A percentile compares a stretch with the other conserved stretches of the same genome.
These are phyloP conservation scores for Bambusicola thoracicus DNA, from an alignment of 2,113 vertebrate genomes.

Conservation along the genomic window DNA sequence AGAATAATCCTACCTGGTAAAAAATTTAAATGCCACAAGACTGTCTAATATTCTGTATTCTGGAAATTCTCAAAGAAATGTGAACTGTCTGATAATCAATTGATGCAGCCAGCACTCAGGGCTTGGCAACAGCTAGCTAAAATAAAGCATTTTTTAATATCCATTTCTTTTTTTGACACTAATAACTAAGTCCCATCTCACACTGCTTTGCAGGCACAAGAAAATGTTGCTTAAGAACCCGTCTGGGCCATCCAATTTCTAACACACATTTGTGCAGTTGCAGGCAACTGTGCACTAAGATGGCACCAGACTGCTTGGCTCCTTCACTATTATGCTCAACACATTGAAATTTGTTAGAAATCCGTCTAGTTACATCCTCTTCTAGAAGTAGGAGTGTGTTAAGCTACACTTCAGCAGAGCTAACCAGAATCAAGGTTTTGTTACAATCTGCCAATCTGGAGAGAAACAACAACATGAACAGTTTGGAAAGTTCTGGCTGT, in stretches of 20 bases:
- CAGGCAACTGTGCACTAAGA: neutral
- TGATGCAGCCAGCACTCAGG: neutral
- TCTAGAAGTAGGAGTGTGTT: neutral
- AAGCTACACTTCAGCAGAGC: neutral
- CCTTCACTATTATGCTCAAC: too few species aligned
- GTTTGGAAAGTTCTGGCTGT: neutral
- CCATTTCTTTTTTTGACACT: too few species aligned
- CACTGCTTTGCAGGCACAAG: neutral
- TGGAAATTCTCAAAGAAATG: neutral
- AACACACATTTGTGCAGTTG: fast-evolving
- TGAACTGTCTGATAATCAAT: neutral
- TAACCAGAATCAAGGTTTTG: neutral
- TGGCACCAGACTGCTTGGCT: neutral
- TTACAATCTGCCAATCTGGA: neutral
- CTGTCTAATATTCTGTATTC: neutral
- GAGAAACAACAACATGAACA: fast-evolving
- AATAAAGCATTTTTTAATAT: neutral
- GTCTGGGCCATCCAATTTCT: neutral
- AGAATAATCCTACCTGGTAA: neutral
- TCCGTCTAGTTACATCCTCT: neutral
- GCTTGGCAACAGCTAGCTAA: neutral
- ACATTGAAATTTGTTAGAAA: neutral
- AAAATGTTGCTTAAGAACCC: neutral
- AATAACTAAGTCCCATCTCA: neutral
- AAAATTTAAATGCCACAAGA: neutral